These are phyloP conservation scores for Philaethria dido DNA, from an alignment of 2,888 invertebrate species.

Conservation along the genomic window DNA sequence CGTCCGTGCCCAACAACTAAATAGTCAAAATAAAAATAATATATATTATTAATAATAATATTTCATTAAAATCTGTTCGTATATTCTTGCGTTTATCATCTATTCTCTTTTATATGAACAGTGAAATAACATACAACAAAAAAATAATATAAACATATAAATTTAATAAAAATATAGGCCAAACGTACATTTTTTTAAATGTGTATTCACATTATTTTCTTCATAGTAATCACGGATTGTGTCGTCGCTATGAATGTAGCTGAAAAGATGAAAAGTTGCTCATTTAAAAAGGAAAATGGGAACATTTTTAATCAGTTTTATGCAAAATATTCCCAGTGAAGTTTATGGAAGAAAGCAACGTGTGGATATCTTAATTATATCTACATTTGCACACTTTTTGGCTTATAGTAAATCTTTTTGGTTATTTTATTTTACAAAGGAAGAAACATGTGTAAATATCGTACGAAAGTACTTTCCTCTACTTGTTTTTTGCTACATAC, in stretches of 20 bases:
- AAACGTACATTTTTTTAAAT: constrained; percentile 5
- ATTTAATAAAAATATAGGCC: constrained; percentile 14
- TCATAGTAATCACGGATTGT: constrained; percentile 23
- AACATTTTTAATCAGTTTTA: constrained; percentile 29
- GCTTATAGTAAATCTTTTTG: background rate
- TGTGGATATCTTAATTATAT: constrained; percentile 15
- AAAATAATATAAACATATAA: background rate
- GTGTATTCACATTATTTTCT: constrained; percentile 21
- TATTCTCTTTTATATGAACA: background rate
- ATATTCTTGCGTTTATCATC: background rate
- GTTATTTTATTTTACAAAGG: background rate
- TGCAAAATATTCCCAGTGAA: constrained; percentile 6
- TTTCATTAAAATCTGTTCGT: too few species aligned
- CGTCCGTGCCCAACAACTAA: too few species aligned
- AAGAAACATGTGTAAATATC: too few species aligned
- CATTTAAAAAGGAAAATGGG: constrained; percentile 33
- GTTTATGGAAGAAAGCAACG: constrained; percentile 3
- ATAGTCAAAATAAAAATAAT: too few species aligned
- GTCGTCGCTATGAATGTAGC: constrained; percentile 17
- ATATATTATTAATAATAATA: too few species aligned
- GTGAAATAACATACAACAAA: background rate
- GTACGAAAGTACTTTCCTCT: background rate
- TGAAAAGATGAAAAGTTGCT: constrained; percentile 33
- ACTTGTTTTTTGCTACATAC: background rate
- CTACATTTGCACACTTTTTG: background rate